A percentile compares a stretch with the other conserved stretches of the same genome.
These are phyloP conservation scores for Clarias platycephalus DNA, from an alignment of 2,797 vertebrate genomes.

Conservation along the genomic window DNA sequence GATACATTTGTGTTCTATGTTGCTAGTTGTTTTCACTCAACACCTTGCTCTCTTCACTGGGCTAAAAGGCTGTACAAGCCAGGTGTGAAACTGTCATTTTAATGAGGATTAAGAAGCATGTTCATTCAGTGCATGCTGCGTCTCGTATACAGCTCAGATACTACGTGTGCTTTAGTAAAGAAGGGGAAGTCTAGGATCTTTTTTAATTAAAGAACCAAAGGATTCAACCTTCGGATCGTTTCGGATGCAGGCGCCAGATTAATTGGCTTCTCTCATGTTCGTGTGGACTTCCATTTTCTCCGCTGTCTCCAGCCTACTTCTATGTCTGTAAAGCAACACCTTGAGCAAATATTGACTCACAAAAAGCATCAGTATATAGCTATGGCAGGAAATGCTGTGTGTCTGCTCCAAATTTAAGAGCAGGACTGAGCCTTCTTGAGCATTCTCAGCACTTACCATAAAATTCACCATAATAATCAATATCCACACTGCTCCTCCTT, in stretches of 20 bases:
- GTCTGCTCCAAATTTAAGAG: conserved; percentile 58
- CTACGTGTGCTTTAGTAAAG: conserved; percentile 4
- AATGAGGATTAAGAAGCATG: conserved; percentile 43
- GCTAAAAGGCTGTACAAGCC: neutral
- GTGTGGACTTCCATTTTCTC: conserved; percentile 70
- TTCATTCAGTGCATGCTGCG: conserved; percentile 13
- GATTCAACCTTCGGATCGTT: conserved; percentile 71
- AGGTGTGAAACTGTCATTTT: conserved; percentile 15
- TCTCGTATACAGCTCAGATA: neutral
- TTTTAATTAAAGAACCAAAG: conserved; percentile 75
- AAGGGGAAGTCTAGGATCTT: conserved; percentile 21
- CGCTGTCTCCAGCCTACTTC: conserved; percentile 54
- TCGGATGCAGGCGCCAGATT: conserved; percentile 66
- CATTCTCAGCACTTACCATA: neutral
- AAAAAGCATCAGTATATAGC: conserved; percentile 10
- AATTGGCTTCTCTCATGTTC: conserved; percentile 73
- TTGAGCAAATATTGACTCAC: conserved; percentile 67
- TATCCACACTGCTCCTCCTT: neutral
- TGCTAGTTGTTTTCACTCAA: neutral
- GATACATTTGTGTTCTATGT: too few species aligned
- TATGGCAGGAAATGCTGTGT: conserved; percentile 41
- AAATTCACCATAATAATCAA: conserved; percentile 11
- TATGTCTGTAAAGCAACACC: conserved; percentile 59
- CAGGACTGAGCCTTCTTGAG: conserved; percentile 48
- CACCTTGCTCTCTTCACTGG: neutral